Evolutionary conservation across 1,140 invertebrate genomes (phyloP).

Genomic region (Leptopilina clavipes): DNA sequence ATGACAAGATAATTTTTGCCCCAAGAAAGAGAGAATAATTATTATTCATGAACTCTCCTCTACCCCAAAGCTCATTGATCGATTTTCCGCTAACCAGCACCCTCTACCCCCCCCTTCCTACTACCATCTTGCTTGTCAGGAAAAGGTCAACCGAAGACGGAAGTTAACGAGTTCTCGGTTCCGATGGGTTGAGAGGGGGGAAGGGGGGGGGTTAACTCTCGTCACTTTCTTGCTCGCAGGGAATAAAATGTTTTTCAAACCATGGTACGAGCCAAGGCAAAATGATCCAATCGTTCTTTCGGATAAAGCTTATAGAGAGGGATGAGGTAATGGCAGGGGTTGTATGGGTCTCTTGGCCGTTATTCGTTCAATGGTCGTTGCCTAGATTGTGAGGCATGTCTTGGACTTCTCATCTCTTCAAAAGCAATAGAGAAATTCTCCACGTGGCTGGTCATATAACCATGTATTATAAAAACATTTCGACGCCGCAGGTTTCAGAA

Average conservation of each 20-base stretch:
- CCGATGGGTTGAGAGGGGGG: too few species aligned
- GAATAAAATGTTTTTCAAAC: constrained; percentile 9
- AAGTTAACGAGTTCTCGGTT: constrained; percentile 14
- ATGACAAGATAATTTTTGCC: not conserved
- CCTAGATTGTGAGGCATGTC: not conserved
- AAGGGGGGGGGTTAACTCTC: not conserved
- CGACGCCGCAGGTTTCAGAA: too few species aligned
- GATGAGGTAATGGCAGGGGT: too few species aligned
- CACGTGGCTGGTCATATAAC: constrained; percentile 28
- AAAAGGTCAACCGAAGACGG: constrained; percentile 15
- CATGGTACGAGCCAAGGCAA: not conserved
- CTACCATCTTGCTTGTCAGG: not conserved
- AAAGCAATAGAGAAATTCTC: not conserved
- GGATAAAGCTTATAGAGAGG: too few species aligned
- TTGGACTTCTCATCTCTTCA: not conserved
- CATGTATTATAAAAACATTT: too few species aligned
- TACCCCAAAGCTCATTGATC: not conserved
- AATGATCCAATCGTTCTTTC: not conserved
- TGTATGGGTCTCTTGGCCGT: too few species aligned
- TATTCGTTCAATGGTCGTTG: not conserved
- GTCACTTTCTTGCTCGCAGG: not conserved
- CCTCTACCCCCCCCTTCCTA: not conserved
- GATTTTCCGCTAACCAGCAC: not conserved
- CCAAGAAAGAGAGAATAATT: not conserved
- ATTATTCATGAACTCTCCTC: constrained; percentile 1